Conservation (phyloP, 1,140 invertebrate species). For the Meloidogyne exigua region DNA sequence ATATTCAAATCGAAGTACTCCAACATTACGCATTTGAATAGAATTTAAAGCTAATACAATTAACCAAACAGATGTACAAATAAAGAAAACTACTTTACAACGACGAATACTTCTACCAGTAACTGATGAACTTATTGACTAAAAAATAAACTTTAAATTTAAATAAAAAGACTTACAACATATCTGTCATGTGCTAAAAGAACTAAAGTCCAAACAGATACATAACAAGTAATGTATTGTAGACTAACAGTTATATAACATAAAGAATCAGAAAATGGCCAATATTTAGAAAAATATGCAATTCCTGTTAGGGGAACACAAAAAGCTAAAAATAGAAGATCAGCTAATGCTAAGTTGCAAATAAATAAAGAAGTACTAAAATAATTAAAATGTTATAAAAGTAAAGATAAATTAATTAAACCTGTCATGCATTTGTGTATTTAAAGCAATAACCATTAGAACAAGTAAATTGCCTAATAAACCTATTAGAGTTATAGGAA, state of each 20-base stretch:
- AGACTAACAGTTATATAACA: conserved; percentile 44
- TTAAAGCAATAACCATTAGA: conserved; percentile 46
- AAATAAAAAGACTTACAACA: conserved; percentile 21
- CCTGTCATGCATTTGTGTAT: conserved; percentile 49
- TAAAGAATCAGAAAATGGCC: conserved; percentile 73
- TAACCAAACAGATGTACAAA: conserved; percentile 35
- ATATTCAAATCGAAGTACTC: conserved; percentile 43
- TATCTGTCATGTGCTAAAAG: conserved; percentile 85
- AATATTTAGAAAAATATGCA: conserved; percentile 75
- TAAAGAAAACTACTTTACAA: conserved; percentile 73
- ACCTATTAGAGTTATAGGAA: conserved; percentile 50
- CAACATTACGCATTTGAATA: conserved; percentile 41
- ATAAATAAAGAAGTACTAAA: conserved; percentile 52
- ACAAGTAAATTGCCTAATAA: conserved; percentile 49
- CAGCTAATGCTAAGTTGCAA: conserved; percentile 69
- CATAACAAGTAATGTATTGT: conserved; percentile 78
- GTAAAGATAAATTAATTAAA: conserved; percentile 15
- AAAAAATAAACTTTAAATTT: conserved; percentile 11
- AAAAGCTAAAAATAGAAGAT: conserved; percentile 87
- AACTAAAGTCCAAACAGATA: conserved; percentile 88
- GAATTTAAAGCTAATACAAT: conserved; percentile 44
- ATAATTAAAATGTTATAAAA: conserved; percentile 10
- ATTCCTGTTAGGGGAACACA: conserved; percentile 88
- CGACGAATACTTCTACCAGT: conserved; percentile 78
- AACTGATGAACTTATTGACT: conserved; percentile 40